phyloP scores from a whole-genome alignment of 2,888 invertebrate species.

The Drosophila paramelanica region DNA sequence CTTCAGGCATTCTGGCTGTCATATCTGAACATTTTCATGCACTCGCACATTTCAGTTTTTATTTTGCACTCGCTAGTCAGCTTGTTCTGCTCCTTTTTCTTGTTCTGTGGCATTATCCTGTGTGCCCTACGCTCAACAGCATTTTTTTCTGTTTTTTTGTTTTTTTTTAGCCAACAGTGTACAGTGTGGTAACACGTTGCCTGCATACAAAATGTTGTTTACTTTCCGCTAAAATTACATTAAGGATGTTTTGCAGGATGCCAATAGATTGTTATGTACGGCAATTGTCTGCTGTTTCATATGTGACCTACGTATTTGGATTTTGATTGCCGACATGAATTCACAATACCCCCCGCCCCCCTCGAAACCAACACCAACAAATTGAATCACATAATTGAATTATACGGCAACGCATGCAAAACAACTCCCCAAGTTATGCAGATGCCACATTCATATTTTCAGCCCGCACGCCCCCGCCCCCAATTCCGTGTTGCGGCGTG shows the following conservation, averaged over 20 bases:
- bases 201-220: conserved; percentile 79
- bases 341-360: conserved; percentile 7
- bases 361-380: conserved; percentile 24
- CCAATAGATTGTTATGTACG: conserved; percentile 75
- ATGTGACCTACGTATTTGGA: conserved; percentile 34
- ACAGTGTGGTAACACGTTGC: conserved; percentile 58
- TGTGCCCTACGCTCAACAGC: no score
- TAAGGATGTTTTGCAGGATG: conserved; percentile 80
- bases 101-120: no score
- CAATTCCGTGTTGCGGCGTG: not conserved
- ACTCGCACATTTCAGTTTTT: conserved; percentile 46
- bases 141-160: conserved; percentile 20
- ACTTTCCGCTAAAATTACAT: conserved; percentile 82
- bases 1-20: conserved; percentile 37
- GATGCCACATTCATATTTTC: conserved; percentile 27
- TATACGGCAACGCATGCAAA: conserved; percentile 62
- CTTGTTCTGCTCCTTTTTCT: conserved; percentile 8
- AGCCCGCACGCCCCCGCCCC: not conserved
- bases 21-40: conserved; percentile 49
- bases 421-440: conserved; percentile 46
- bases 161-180: not conserved
- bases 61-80: conserved; percentile 33
- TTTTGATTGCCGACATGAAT: conserved; percentile 53
- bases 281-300: conserved; percentile 44
- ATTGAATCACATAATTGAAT: conserved; percentile 71